Evolutionary conservation across 2,888 invertebrate species (phyloP).

Genomic region (Enchytraeus crypticus): DNA sequence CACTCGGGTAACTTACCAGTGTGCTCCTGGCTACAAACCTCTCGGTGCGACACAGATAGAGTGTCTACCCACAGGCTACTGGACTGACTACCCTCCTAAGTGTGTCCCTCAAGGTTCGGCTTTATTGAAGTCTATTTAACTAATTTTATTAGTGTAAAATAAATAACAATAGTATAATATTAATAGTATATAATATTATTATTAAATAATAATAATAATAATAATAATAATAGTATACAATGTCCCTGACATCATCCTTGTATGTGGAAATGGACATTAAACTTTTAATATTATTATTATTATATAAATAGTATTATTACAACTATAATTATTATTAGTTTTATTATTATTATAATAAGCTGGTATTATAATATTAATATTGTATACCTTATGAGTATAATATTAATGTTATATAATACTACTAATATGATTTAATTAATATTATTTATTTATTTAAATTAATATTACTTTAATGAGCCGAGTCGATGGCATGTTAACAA

Average conservation of each 20-base stretch:
- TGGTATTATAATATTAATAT: too few species aligned
- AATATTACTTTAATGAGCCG: background rate
- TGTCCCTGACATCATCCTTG: too few species aligned
- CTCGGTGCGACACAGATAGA: slow-evolving; percentile 69
- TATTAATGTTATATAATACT: background rate
- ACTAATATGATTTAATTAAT: background rate
- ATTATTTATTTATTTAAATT: background rate
- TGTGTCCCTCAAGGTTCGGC: slow-evolving; percentile 29
- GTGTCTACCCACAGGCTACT: slow-evolving; percentile 68
- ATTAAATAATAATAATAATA: too few species aligned
- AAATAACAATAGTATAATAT: background rate
- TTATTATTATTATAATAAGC: too few species aligned
- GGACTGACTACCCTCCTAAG: slow-evolving; percentile 41
- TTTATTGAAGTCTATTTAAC: too few species aligned
- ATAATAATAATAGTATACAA: too few species aligned
- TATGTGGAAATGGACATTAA: too few species aligned
- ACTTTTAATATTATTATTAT: too few species aligned
- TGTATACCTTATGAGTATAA: background rate
- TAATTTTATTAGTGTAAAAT: background rate
- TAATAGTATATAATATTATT: too few species aligned
- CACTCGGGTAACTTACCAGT: slow-evolving; percentile 61
- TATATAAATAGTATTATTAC: too few species aligned
- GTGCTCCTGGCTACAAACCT: slow-evolving; percentile 69
- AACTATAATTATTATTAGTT: too few species aligned
- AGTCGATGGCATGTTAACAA: too few species aligned